These are phyloP conservation scores for Cyclophora punctaria DNA, from an alignment of 2,888 invertebrate species.

Conservation along the genomic window DNA sequence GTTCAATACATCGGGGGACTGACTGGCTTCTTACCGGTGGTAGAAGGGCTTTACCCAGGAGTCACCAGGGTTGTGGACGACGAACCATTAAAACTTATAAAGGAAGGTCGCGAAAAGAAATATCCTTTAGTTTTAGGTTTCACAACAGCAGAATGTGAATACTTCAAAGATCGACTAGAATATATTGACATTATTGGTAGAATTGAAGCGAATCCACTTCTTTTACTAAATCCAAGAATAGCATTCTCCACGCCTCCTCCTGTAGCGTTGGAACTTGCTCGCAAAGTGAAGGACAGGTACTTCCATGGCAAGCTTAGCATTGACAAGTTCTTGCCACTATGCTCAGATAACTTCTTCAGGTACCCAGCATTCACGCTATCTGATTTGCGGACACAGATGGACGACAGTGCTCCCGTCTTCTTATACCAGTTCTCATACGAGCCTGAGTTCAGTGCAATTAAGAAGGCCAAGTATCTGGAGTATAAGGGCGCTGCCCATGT, in stretches of 20 bases:
- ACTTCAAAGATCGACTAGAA: conserved; percentile 7
- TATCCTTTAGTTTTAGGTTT: conserved; percentile 25
- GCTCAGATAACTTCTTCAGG: conserved; percentile 15
- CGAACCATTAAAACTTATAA: conserved; percentile 23
- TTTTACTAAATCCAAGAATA: conserved; percentile 8
- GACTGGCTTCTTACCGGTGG: conserved; percentile 19
- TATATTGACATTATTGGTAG: conserved; percentile 7
- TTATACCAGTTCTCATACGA: conserved; percentile 61
- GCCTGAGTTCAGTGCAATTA: conserved; percentile 47
- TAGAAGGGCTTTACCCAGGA: conserved; percentile 17
- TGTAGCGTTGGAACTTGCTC: conserved; percentile 5
- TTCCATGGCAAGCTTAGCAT: conserved; percentile 11
- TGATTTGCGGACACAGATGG: conserved; percentile 8
- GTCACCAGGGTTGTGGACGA: conserved; percentile 23
- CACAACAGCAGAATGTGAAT: conserved; percentile 18
- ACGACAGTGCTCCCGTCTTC: conserved; percentile 37
- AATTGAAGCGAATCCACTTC: conserved; percentile 8
- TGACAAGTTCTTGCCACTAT: conserved; percentile 10
- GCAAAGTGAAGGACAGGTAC: conserved; percentile 8
- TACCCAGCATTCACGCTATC: conserved; percentile 21
- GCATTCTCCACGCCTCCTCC: conserved; percentile 6
- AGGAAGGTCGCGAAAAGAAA: conserved; percentile 19
- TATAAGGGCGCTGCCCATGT: conserved; percentile 46
- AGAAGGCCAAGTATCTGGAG: conserved; percentile 21
- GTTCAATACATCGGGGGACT: conserved; percentile 16